phyloP scores from a whole-genome alignment of 53 echinoderm and acorn worm species.

The Zoroaster sp. region DNA sequence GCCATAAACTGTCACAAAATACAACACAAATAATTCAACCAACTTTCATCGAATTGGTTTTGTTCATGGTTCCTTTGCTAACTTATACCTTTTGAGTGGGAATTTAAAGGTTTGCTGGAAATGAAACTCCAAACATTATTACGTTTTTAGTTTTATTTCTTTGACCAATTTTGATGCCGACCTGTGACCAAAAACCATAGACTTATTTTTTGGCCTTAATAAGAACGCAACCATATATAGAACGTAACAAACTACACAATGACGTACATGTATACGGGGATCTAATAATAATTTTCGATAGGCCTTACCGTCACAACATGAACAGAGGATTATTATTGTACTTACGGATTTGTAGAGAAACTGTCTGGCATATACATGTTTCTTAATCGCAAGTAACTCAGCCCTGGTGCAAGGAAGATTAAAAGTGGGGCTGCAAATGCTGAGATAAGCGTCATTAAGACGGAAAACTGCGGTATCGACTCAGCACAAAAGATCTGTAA shows the following conservation, averaged over 20 bases:
- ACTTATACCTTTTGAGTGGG: not conserved
- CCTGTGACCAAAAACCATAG: too few species aligned
- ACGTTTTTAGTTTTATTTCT: not conserved
- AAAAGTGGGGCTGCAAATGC: not conserved
- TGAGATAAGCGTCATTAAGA: not conserved
- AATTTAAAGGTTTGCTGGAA: too few species aligned
- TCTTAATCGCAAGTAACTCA: constrained; percentile 3
- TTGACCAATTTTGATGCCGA: too few species aligned
- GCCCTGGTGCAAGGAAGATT: not conserved
- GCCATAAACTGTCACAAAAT: not conserved
- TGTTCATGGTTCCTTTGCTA: not conserved
- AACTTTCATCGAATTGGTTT: not conserved
- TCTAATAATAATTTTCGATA: too few species aligned
- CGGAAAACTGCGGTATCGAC: constrained; percentile 7
- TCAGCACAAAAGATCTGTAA: not conserved
- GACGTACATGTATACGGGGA: too few species aligned
- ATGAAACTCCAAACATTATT: too few species aligned
- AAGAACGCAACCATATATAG: too few species aligned
- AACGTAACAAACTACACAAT: too few species aligned
- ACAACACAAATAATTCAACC: not conserved
- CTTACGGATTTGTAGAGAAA: not conserved
- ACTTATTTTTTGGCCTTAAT: too few species aligned
- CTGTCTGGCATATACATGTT: not conserved
- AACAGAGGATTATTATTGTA: too few species aligned
- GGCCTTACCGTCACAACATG: too few species aligned